Base-by-base conservation (phyloP, 2,113 vertebrate species). In the Solea senegalensis region DNA sequence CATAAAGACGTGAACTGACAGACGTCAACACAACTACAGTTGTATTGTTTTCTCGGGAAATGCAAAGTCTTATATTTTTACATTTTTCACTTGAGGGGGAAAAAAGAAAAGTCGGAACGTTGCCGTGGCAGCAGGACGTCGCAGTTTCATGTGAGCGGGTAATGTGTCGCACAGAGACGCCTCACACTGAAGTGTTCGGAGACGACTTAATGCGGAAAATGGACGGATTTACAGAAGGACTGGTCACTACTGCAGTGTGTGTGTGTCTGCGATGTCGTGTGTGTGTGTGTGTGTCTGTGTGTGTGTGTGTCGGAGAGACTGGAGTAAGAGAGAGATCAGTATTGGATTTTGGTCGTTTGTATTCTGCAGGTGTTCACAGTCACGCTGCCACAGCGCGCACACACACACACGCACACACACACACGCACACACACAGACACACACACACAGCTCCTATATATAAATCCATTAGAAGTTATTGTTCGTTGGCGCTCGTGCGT, bases 311-410 rank as follows among this genome's bases (percentile, higher is more conserved):
- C 13, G 52, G 69, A 52, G 62, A 27, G 61, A 76, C 55, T 3
- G 1, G 34, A 34, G 34, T 34, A 34, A 43, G 49, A 81, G 68
- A 84, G 57, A 58, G 68, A 78, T 82, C 76, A 69, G 74, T 86
- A 86, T 86, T 88, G 86, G 81, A 88, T 88, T 88, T 78, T 72
- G 16, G 67, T 83, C 65, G 66, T 88, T 88, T 84, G 84, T 82
- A 88, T 88, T 86, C 86, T 86, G 79, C 39, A 62, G 65, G 51
- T 74, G 86, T 84, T 78, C 72, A 2, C 78, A 76, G 72, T 52
- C 40, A 63, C 60, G 27, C 80, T 53, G 80, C 83, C 74, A 85
- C 82, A 85, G 83, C 80, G 54, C 14, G n/a, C 57, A 60, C 58
- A 52, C 77, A 40, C 52, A 56, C 1, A 5, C 57, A 60, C 58